Conservation (phyloP, 2,113 vertebrate genomes). For the Spermophilus dauricus region DNA sequence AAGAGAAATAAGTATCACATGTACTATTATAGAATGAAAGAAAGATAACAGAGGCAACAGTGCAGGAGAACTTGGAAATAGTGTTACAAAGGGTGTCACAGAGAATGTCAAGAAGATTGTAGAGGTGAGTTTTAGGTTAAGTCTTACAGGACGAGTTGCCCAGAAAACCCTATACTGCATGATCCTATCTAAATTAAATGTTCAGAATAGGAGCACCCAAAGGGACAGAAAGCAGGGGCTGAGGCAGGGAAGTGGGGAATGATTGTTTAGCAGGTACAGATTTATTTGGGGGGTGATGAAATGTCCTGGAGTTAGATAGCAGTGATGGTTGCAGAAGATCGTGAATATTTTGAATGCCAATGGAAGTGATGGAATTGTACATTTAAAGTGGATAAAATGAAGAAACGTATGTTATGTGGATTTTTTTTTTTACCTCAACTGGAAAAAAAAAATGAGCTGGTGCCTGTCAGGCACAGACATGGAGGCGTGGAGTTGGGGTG, state of each 20-base stretch:
- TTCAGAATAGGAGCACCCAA: neutral
- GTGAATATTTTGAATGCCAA: neutral
- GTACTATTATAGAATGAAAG: no score
- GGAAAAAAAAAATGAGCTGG: neutral
- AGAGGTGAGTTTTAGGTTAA: neutral
- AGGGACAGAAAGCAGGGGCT: neutral
- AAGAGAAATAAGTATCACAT: neutral
- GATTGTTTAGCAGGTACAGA: neutral
- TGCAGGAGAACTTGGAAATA: neutral
- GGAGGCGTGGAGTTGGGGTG: neutral
- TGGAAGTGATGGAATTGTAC: neutral
- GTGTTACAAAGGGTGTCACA: neutral
- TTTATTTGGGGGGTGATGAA: neutral
- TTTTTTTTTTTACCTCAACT: neutral
- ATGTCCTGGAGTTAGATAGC: neutral
- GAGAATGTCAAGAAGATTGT: neutral
- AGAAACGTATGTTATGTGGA: neutral
- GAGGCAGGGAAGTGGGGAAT: neutral
- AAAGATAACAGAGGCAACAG: neutral
- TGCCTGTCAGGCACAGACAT: neutral
- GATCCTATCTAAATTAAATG: neutral
- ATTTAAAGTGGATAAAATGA: neutral
- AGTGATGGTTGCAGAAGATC: neutral
- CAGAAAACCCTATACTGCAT: neutral
- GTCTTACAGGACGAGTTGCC: neutral